Conservation (phyloP, 1,140 invertebrate genomes). For the Pseudomyrmex dendroicus region DNA sequence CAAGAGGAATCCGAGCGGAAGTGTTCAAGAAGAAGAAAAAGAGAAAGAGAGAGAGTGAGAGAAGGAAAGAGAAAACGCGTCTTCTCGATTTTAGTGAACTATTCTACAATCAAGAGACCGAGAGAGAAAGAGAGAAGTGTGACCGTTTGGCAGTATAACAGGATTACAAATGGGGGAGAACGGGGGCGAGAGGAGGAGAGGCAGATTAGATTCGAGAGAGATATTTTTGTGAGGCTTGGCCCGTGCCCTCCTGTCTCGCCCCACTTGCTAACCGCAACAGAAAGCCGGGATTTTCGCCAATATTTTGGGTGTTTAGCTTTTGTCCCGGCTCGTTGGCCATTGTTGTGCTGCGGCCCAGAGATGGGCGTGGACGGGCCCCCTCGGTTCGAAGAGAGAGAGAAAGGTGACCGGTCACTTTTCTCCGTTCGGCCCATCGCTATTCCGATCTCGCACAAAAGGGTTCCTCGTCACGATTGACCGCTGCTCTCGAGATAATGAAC, state of each 20-base stretch:
- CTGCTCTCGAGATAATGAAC: slow-evolving; percentile 58
- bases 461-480: slow-evolving; percentile 47
- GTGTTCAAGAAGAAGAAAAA: slow-evolving; percentile 33
- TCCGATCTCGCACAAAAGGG: slow-evolving; percentile 59
- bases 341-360: slow-evolving; percentile 59
- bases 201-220: slow-evolving; percentile 76
- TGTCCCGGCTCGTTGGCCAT: slow-evolving; percentile 65
- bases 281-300: slow-evolving; percentile 71
- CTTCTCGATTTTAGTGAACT: slow-evolving; percentile 75
- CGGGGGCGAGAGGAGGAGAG: neutral
- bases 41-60: neutral
- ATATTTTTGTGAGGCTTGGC: slow-evolving; percentile 71
- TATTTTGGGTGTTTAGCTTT: slow-evolving; percentile 73
- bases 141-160: slow-evolving; percentile 82
- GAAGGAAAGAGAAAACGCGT: slow-evolving; percentile 26
- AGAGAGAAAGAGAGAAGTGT: slow-evolving; percentile 69
- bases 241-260: neutral
- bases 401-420: slow-evolving; percentile 62
- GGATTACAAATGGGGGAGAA: slow-evolving; percentile 67
- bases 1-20: slow-evolving; percentile 57
- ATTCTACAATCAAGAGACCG: slow-evolving; percentile 26
- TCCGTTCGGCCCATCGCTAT: slow-evolving; percentile 42
- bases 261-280: slow-evolving; percentile 30
- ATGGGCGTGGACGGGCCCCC: slow-evolving; percentile 63
- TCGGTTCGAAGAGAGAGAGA: slow-evolving; percentile 13